Conservation (phyloP, 2,113 vertebrate species). For the Furnarius figulus region DNA sequence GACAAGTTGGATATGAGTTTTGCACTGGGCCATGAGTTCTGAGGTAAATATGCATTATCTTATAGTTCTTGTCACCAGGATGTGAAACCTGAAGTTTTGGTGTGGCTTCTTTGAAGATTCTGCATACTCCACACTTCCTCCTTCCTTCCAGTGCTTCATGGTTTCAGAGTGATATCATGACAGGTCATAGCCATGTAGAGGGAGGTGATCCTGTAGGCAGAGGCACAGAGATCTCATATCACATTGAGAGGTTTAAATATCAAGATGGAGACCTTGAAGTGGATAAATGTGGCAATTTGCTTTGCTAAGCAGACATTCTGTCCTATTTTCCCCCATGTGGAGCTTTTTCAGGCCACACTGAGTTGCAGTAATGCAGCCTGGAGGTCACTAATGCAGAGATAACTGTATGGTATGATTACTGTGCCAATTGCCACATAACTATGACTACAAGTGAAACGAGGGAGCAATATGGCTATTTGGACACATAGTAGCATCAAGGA, state of each 20-base stretch:
- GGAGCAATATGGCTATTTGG: background rate
- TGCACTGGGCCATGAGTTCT: background rate
- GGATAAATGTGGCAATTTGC: constrained; percentile 56
- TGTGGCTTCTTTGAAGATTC: background rate
- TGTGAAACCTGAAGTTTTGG: background rate
- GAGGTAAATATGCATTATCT: background rate
- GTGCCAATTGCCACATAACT: background rate
- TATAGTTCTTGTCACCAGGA: background rate
- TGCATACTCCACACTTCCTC: background rate
- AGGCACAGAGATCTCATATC: constrained; percentile 7
- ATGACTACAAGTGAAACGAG: constrained; percentile 8
- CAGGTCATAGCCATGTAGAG: background rate
- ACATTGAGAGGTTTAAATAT: constrained; percentile 40
- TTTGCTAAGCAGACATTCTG: background rate
- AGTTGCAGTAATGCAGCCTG: constrained; percentile 32
- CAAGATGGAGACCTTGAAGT: constrained; percentile 26
- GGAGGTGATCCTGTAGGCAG: background rate
- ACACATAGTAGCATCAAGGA: background rate
- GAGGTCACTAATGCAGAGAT: constrained; percentile 64
- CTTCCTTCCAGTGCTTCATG: background rate
- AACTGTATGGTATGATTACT: constrained; percentile 39
- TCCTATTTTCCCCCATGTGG: background rate
- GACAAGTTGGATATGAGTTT: background rate
- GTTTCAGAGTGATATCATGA: background rate
- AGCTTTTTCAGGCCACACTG: constrained; percentile 35